These are phyloP conservation scores for Lysandra coridon DNA, from an alignment of 2,888 invertebrate genomes.

Conservation along the genomic window DNA sequence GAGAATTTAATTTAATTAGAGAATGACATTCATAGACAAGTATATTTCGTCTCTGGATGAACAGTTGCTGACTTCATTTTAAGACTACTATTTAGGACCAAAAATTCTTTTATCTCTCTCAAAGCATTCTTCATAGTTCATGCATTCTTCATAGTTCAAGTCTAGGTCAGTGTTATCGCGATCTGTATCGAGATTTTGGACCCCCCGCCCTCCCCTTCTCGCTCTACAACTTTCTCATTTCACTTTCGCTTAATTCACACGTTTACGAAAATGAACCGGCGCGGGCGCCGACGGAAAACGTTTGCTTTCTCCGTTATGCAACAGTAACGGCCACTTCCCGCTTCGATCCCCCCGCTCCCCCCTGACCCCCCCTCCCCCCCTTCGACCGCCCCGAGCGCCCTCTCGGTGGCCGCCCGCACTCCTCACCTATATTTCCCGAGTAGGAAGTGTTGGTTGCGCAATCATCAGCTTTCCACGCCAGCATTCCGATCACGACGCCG, in stretches of 20 bases:
- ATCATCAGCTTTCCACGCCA: conserved; percentile 58
- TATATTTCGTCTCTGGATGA: too few species aligned
- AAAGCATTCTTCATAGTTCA: neutral
- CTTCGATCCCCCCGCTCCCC: conserved; percentile 44
- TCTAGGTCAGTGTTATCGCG: neutral
- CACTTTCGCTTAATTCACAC: conserved; percentile 78
- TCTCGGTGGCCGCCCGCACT: conserved; percentile 48
- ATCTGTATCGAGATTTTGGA: conserved; percentile 36
- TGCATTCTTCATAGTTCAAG: neutral
- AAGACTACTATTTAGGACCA: neutral
- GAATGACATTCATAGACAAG: too few species aligned
- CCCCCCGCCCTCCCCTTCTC: conserved; percentile 22
- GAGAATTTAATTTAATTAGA: too few species aligned
- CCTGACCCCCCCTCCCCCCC: conserved; percentile 35
- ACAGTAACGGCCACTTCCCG: conserved; percentile 67
- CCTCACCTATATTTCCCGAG: conserved; percentile 73
- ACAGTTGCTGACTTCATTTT: too few species aligned
- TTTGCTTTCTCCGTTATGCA: conserved; percentile 75
- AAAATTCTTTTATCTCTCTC: neutral
- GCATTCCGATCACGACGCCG: conserved; percentile 40
- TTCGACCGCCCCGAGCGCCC: conserved; percentile 37
- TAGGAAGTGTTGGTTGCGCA: conserved; percentile 69
- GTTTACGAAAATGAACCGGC: conserved; percentile 76
- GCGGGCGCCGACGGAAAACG: conserved; percentile 73
- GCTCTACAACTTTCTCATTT: conserved; percentile 60